These are phyloP conservation scores for silkworm (Bombyx mori) DNA, from an alignment of 1,140 invertebrate genomes.

Conservation along the genomic window ASM3026992v2 NC_085116.1:8033001-8033500, in stretches of 20 bases:
- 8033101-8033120: background rate
- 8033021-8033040: background rate
- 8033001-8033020: background rate
- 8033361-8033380: conserved; percentile 12
- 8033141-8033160: background rate
- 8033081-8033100: background rate
- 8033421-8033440: conserved; percentile 5
- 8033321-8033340: conserved; percentile 7
- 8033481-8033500: background rate
- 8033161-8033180: background rate
- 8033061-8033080: too few species aligned
- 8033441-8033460: conserved; percentile 9
- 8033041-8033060: background rate
- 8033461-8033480: conserved; percentile 10
- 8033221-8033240: conserved; percentile 10
- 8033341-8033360: background rate
- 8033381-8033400: conserved; percentile 9
- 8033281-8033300: conserved; percentile 14
- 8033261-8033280: conserved; percentile 12
- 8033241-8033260: conserved; percentile 13
- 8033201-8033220: conserved; percentile 8
- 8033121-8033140: background rate
- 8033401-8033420: conserved; percentile 7
- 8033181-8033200: conserved; percentile 4
- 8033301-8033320: conserved; percentile 4